Base-by-base conservation (phyloP, 2,888 invertebrate genomes). In the Netelia melanura region DNA sequence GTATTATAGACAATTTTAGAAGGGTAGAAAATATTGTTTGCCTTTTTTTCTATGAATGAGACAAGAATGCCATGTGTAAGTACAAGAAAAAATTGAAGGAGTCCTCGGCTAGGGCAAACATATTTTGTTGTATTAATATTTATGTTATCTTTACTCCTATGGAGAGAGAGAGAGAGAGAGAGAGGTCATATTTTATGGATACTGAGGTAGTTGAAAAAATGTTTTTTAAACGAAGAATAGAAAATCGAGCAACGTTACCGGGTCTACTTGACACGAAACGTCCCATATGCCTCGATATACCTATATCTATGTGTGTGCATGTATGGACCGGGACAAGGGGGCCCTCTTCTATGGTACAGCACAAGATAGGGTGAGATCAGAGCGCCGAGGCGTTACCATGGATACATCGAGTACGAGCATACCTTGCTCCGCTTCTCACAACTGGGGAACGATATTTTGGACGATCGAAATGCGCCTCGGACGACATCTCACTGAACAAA, bases 391-490 rank as follows among this genome's bases (percentile, higher is more conserved):
- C 81, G 86, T 86, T 86, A 83, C 86, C 86, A 86, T 86, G 86
- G 86, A 81, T 80, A 86, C 91, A 90, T 90, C 88, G 88, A 87
- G 85, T 89, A 90, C 88, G 71, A 77, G 75, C 43, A 77, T 70
- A 77, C 80, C 78, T 77, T 56, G 65, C 83, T 68, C 17, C 67
- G 38, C 67, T 58, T 83, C 79, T 72, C 79, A 30, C 62, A 62
- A 44, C 75, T 75, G 56, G 68, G 64, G 72, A 77, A 61, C 61
- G 23, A 68, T 75, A 71, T 79, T 79, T 71, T 71, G n/a, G 62
- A 64, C 64, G 58, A 58, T 8, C 25, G 71, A 58, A 71, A 71
- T 58, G 17, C 58, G n/a, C 11, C 48, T 14, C 10, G 3, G 48
- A 48, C 48, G 14, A 48, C 48, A 48, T 48, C 14, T 10, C 48